phyloP scores from a whole-genome alignment of 2,797 vertebrate species.

The Sarcoramphus papa region DNA sequence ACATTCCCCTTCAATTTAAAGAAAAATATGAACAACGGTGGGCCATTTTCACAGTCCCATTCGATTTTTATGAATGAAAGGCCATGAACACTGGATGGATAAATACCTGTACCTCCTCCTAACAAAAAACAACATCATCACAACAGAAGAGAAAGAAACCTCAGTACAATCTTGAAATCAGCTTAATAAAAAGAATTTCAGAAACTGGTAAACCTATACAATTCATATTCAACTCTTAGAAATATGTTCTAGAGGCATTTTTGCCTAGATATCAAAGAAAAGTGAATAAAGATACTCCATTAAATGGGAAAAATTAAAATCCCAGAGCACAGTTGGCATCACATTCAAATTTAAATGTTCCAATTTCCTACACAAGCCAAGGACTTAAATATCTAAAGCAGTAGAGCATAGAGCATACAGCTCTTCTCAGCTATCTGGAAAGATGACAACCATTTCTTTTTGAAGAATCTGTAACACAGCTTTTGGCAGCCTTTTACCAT shows the following conservation, averaged over 20 bases:
- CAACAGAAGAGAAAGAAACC: neutral
- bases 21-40: neutral
- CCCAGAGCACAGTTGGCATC: conserved; percentile 19
- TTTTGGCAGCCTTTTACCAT: conserved; percentile 20
- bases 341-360: conserved; percentile 9
- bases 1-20: neutral
- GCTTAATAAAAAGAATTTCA: neutral
- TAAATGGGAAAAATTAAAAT: conserved; percentile 18
- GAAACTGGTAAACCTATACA: neutral
- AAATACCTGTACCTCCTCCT: neutral
- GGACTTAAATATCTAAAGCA: conserved; percentile 29
- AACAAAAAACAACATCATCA: neutral
- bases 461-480: neutral
- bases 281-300: neutral
- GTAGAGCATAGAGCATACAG: neutral
- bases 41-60: neutral
- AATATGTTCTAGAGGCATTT: neutral
- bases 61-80: neutral
- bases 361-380: conserved; percentile 16
- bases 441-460: conserved; percentile 28
- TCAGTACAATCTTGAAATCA: neutral
- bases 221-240: neutral
- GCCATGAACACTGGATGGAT: neutral
- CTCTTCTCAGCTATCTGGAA: conserved; percentile 34
- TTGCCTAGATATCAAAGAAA: conserved; percentile 1